These are phyloP conservation scores for Heliconius charithonia DNA, from an alignment of 2,888 invertebrate species.

Conservation along the genomic window DNA sequence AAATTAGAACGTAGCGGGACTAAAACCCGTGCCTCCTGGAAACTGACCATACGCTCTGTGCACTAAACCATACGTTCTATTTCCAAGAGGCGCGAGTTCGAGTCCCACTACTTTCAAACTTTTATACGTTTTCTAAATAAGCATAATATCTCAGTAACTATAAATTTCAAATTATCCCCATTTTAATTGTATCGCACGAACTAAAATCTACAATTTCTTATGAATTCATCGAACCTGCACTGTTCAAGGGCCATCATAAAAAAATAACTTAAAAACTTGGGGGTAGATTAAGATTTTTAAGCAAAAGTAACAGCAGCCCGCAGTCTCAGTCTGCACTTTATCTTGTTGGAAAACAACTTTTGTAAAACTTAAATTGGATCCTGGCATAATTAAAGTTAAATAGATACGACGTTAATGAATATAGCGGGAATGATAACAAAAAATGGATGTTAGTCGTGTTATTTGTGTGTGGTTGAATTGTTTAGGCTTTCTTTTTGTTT, in stretches of 20 bases:
- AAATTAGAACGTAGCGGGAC: no score
- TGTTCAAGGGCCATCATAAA: slow-evolving; percentile 1
- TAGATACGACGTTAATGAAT: slow-evolving; percentile 30
- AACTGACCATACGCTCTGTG: no score
- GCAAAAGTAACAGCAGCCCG: slow-evolving; percentile 29
- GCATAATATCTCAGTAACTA: background rate
- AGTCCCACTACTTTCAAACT: no score
- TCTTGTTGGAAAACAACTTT: slow-evolving; percentile 41
- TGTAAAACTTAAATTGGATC: slow-evolving; percentile 45
- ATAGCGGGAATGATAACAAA: background rate
- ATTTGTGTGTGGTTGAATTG: no score
- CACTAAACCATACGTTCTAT: no score
- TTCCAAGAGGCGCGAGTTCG: no score
- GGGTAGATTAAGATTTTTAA: slow-evolving; percentile 30
- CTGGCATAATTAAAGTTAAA: slow-evolving; percentile 41
- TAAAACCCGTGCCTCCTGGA: no score
- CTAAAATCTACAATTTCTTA: background rate
- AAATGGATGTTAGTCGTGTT: no score
- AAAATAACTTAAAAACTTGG: slow-evolving; percentile 9
- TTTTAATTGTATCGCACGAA: background rate
- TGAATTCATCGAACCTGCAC: background rate
- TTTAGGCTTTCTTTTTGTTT: no score
- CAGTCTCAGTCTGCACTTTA: slow-evolving; percentile 36
- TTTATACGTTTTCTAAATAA: no score
- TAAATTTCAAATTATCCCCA: background rate